Evolutionary conservation across 2,113 vertebrate genomes (phyloP).

Genomic region (Trematocara marginatum): DNA sequence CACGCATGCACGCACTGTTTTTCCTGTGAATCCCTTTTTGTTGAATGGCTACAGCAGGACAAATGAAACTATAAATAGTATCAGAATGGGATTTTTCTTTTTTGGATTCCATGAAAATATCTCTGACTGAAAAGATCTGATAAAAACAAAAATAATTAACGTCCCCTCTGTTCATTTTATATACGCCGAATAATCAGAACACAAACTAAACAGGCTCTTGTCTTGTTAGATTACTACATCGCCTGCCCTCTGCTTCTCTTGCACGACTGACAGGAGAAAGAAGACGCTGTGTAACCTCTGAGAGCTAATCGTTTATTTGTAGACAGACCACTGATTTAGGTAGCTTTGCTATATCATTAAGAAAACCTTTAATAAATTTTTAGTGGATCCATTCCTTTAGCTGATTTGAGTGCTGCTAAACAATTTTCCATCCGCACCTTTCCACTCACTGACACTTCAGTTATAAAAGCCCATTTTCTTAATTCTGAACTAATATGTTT

Average conservation of each 20-base stretch:
- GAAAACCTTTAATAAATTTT: not conserved
- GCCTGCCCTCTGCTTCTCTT: not conserved
- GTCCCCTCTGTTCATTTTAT: not conserved
- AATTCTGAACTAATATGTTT: not conserved
- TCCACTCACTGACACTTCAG: not conserved
- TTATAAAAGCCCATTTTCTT: not conserved
- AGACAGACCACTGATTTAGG: not conserved
- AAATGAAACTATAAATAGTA: not conserved
- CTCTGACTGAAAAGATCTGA: not conserved
- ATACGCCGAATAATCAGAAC: not conserved
- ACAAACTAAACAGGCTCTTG: not conserved
- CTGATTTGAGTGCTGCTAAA: not conserved
- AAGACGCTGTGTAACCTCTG: not conserved
- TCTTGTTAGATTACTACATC: not conserved
- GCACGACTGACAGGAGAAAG: not conserved
- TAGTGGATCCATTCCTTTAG: not conserved
- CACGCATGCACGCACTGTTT: not conserved
- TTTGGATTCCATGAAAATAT: not conserved
- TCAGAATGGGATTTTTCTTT: not conserved
- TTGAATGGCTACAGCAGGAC: not conserved
- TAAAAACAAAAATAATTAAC: not conserved
- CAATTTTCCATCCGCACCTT: not conserved
- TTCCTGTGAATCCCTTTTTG: not conserved
- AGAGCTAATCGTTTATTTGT: slow-evolving; percentile 17
- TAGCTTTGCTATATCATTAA: not conserved